These are phyloP conservation scores for Emmelina monodactyla DNA, from an alignment of 2,888 invertebrate species.

Conservation along the genomic window DNA sequence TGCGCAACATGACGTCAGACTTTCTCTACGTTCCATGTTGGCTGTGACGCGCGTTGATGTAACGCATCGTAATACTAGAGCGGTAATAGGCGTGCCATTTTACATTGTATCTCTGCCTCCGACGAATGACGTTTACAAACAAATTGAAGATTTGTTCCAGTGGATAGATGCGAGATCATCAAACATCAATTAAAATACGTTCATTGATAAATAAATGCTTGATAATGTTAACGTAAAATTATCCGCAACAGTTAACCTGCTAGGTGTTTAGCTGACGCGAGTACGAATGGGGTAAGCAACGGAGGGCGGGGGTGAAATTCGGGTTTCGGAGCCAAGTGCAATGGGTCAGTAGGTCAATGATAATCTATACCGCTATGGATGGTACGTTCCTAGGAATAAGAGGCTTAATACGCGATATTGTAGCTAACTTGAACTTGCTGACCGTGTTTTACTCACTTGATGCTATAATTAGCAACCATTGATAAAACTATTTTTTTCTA, in stretches of 20 bases:
- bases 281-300: too few relatives aligned
- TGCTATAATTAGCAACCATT: too few relatives aligned
- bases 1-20: slow-evolving; percentile 50
- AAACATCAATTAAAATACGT: background rate
- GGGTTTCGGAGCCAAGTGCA: slow-evolving; percentile 55
- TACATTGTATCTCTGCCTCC: background rate
- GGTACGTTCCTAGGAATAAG: too few relatives aligned
- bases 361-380: too few relatives aligned
- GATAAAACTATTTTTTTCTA: too few relatives aligned
- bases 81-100: slow-evolving; percentile 25
- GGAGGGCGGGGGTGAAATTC: slow-evolving; percentile 24
- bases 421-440: too few relatives aligned
- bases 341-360: slow-evolving; percentile 54
- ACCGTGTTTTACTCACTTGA: too few relatives aligned
- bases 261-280: too few relatives aligned
- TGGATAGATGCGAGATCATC: background rate
- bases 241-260: background rate
- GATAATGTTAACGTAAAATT: background rate
- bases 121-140: too few relatives aligned
- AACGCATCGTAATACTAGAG: slow-evolving; percentile 39
- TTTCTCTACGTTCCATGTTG: slow-evolving; percentile 33
- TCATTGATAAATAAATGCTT: background rate
- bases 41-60: slow-evolving; percentile 48
- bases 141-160: too few relatives aligned
- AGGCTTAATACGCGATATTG: too few relatives aligned